phyloP scores from a whole-genome alignment of 1,140 invertebrate species.

The Calosoma granatense region DNA sequence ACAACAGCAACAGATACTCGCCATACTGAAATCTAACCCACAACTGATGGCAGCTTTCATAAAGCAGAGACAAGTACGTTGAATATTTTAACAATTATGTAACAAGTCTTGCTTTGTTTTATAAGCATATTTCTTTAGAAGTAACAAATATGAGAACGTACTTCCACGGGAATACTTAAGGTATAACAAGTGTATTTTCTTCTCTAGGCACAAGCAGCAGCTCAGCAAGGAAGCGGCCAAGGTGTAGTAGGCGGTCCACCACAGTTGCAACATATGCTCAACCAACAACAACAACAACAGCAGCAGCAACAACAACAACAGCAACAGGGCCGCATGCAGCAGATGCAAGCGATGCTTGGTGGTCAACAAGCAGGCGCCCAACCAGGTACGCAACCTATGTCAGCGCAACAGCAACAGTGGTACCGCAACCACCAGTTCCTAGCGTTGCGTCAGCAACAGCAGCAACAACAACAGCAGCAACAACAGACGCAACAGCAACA shows the following conservation, averaged over 20 bases:
- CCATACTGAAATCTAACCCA: conserved; percentile 89
- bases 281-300: conserved; percentile 39
- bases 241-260: conserved; percentile 29
- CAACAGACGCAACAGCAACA: conserved; percentile 35
- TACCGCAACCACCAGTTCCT: conserved; percentile 47
- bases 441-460: conserved; percentile 38
- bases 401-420: conserved; percentile 33
- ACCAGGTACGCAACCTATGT: conserved; percentile 36
- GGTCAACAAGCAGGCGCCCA: conserved; percentile 37
- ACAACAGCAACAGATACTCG: conserved; percentile 85
- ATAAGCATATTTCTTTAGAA: not conserved
- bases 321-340: conserved; percentile 26
- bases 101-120: not conserved
- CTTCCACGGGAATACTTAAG: not conserved
- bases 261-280: conserved; percentile 42
- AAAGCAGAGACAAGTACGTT: conserved; percentile 68
- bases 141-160: not conserved
- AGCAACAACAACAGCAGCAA: conserved; percentile 40
- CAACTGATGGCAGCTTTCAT: conserved; percentile 95
- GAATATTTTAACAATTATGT: not conserved
- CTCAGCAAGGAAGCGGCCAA: conserved; percentile 27
- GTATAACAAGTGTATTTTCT: not conserved
- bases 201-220: conserved; percentile 26
- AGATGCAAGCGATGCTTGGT: conserved; percentile 23
- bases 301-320: conserved; percentile 30